Conservation (phyloP, 2,888 invertebrate genomes). For the Mesochorus sp. region DNA sequence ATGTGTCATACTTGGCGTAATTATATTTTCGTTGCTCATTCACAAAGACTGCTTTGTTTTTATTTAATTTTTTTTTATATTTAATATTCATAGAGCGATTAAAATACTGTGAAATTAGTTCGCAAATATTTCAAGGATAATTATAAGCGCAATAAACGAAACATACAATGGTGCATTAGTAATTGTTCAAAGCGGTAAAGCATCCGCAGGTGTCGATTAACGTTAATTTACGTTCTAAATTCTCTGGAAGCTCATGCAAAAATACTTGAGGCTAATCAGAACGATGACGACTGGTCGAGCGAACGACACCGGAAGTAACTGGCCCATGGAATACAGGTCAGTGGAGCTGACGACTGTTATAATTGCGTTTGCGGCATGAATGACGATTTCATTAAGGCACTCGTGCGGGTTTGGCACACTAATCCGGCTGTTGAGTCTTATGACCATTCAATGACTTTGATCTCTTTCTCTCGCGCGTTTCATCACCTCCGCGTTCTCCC, state of each 20-base stretch:
- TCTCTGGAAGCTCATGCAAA: slow-evolving; percentile 40
- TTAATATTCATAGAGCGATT: no score
- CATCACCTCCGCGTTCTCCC: not conserved
- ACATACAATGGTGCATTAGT: not conserved
- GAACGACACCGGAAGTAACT: slow-evolving; percentile 66
- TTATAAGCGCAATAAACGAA: not conserved
- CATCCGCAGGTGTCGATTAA: no score
- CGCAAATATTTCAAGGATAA: no score
- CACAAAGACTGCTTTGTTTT: no score
- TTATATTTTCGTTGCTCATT: not conserved
- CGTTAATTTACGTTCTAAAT: not conserved
- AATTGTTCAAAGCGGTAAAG: not conserved
- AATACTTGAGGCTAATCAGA: slow-evolving; percentile 33
- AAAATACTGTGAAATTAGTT: no score
- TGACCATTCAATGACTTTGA: slow-evolving; percentile 40
- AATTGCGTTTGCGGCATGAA: slow-evolving; percentile 70
- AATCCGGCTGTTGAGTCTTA: slow-evolving; percentile 34
- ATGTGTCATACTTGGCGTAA: no score
- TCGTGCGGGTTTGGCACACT: slow-evolving; percentile 83
- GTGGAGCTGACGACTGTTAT: slow-evolving; percentile 70
- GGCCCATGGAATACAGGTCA: slow-evolving; percentile 70
- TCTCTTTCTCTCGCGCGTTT: slow-evolving; percentile 14
- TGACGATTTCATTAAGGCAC: slow-evolving; percentile 70
- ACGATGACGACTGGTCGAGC: slow-evolving; percentile 40
- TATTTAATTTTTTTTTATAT: no score